Evolutionary conservation across 30 jellyfish, hydroid and myxozoan species (phyloP).

Genomic region (Hydractinia echinata): DNA sequence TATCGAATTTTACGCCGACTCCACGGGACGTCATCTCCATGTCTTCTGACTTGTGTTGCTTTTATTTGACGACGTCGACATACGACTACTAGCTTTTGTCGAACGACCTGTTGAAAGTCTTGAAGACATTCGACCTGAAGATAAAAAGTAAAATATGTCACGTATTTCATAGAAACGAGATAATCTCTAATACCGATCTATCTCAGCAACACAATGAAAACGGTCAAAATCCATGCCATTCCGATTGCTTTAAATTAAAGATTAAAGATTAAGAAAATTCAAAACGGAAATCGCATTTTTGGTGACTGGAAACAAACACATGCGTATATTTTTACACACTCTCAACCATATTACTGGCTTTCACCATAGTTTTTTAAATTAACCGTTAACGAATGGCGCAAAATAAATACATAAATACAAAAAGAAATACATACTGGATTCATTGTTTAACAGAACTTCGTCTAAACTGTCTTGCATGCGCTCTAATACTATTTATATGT

Average conservation of each 20-base stretch:
- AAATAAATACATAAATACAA: not conserved
- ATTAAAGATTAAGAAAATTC: no score
- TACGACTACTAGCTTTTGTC: not conserved
- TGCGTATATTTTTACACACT: no score
- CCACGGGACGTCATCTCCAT: not conserved
- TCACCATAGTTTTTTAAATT: not conserved
- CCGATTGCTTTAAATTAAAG: no score
- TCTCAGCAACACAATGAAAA: no score
- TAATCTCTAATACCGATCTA: no score
- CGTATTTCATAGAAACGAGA: no score
- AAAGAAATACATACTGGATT: slow-evolving; percentile 49
- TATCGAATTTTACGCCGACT: no score
- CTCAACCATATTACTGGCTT: no score
- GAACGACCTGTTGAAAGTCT: not conserved
- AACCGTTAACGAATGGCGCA: not conserved
- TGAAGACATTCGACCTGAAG: slow-evolving; percentile 10
- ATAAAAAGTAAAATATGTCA: not conserved
- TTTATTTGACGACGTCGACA: slow-evolving; percentile 1
- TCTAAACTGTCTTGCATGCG: slow-evolving; percentile 75
- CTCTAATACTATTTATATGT: slow-evolving; percentile 25
- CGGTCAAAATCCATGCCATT: no score
- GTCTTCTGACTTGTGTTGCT: not conserved
- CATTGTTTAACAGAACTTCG: slow-evolving; percentile 69
- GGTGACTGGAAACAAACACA: no score
- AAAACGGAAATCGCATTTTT: no score